Evolutionary conservation across 2,888 invertebrate species (phyloP).

Genomic region (Ecliptopera silaceata): DNA sequence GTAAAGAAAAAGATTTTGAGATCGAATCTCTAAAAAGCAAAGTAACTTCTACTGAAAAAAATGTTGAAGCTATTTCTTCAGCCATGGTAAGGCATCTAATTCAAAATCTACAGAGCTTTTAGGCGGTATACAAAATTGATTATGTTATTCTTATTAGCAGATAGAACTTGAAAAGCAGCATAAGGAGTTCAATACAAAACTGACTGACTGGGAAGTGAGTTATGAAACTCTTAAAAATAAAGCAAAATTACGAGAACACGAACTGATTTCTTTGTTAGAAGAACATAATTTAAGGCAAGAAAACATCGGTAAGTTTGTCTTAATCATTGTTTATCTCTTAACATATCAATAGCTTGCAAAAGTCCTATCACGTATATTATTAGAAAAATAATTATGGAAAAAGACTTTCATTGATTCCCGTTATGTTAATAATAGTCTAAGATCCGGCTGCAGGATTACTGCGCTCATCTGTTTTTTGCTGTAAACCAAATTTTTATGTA

Average conservation of each 20-base stretch:
- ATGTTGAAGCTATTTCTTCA: slow-evolving; percentile 41
- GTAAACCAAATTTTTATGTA: too few species aligned
- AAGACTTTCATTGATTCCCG: too few species aligned
- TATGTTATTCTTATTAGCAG: slow-evolving; percentile 38
- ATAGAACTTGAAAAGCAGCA: slow-evolving; percentile 54
- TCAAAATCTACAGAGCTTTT: too few species aligned
- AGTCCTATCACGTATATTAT: too few species aligned
- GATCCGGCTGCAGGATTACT: too few species aligned
- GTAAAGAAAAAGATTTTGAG: slow-evolving; percentile 59
- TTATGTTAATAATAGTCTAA: too few species aligned
- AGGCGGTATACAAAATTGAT: background rate
- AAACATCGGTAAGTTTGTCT: slow-evolving; percentile 48
- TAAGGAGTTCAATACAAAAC: slow-evolving; percentile 53
- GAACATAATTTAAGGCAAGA: slow-evolving; percentile 56
- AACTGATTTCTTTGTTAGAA: slow-evolving; percentile 74
- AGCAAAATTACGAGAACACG: slow-evolving; percentile 79
- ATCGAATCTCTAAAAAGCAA: slow-evolving; percentile 52
- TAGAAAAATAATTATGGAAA: too few species aligned
- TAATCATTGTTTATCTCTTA: background rate
- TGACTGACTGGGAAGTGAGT: slow-evolving; percentile 78
- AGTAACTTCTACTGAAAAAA: slow-evolving; percentile 49
- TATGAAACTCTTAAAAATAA: slow-evolving; percentile 78
- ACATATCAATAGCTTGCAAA: too few species aligned
- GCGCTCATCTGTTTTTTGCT: too few species aligned
- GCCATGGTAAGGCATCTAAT: slow-evolving; percentile 37